Evolutionary conservation across 2,888 invertebrate species (phyloP), one percentile per base, ranked within the genome.

Genomic region (Lordiphosa fenestrarum): DNA sequence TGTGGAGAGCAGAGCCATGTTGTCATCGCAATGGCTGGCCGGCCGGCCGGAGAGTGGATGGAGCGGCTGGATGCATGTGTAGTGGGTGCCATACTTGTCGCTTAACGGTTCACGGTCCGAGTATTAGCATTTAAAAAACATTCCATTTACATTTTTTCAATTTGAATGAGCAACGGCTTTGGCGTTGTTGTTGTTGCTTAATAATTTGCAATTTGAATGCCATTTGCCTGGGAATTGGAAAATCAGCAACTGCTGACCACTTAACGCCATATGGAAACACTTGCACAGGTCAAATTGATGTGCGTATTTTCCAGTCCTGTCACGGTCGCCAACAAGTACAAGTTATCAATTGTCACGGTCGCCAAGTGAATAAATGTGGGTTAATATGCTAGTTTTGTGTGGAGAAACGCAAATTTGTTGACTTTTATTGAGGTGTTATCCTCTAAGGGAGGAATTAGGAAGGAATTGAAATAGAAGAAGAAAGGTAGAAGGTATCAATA

Each of bases 81-180:
- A 42, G 44, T 44, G 44, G 44, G 19, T 33, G 46, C 39, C 23
- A 48, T 10, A 9, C 7, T 30, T 13, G 38, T 44, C 25, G 46
- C 44, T 42, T 15, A 51, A 41, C 30, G 56, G 64, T 46, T 64
- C 52, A 51, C 37, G 49, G 44, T 38, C 64, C 38, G 53, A 42
- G 64, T 75, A 80, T 80, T 80, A 70, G 75, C 78, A 80, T 80
- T 82, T 82, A 66, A 65, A 60, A 69, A 67, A 69, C 75, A 78
- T 82, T 78, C 73, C 65, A 82, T 82, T 80, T 78, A 69, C 80
- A 80, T 82, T 76, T 82, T 81, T 81, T 62, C 81, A 74, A 81
- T 77, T 77, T 72, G 57, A 73, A 70, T 56, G 69, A 55, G 59
- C 60, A 30, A 30, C 30, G 9, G 9, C 2, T 30, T 7, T 30